A percentile compares a stretch with the other conserved stretches of the same genome.
Evolutionary conservation across 2,888 invertebrate genomes (phyloP).

Genomic region (Argyra leucocephala): DNA sequence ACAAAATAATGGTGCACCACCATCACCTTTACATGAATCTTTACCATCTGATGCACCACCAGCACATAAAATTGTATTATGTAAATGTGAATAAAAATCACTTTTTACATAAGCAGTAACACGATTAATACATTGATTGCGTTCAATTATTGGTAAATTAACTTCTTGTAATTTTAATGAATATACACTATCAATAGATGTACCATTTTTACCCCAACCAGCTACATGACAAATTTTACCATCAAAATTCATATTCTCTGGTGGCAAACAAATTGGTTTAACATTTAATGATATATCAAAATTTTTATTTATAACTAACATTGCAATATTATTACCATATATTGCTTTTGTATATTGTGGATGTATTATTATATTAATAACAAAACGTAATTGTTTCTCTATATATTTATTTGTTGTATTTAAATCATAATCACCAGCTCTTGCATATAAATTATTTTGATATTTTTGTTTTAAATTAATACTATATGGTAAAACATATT

Average conservation of each 20-base stretch:
- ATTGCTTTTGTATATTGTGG: constrained; percentile 50
- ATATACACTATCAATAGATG: not conserved
- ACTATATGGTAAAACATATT: not conserved
- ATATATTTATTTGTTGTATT: constrained; percentile 56
- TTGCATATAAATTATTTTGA: constrained; percentile 36
- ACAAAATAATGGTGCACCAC: constrained; percentile 62
- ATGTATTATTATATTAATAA: constrained; percentile 30
- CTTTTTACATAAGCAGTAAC: not conserved
- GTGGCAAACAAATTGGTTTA: constrained; percentile 54
- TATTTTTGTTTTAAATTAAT: not conserved
- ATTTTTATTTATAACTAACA: constrained; percentile 53
- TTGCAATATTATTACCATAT: constrained; percentile 59
- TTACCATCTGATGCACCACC: constrained; percentile 54
- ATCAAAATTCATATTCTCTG: constrained; percentile 39
- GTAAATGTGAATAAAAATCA: constrained; percentile 56
- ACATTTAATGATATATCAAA: constrained; percentile 53
- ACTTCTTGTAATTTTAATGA: not conserved
- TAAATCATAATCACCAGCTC: constrained; percentile 69
- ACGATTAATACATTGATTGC: not conserved
- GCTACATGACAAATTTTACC: constrained; percentile 21
- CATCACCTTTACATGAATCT: constrained; percentile 13
- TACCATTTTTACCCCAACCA: constrained; percentile 18
- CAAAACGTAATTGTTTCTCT: constrained; percentile 56
- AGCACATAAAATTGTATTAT: constrained; percentile 60
- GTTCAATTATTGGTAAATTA: not conserved